Conservation (phyloP, 30 jellyfish, hydroid and myxozoan genomes). For the Turritopsis rubra region DNA sequence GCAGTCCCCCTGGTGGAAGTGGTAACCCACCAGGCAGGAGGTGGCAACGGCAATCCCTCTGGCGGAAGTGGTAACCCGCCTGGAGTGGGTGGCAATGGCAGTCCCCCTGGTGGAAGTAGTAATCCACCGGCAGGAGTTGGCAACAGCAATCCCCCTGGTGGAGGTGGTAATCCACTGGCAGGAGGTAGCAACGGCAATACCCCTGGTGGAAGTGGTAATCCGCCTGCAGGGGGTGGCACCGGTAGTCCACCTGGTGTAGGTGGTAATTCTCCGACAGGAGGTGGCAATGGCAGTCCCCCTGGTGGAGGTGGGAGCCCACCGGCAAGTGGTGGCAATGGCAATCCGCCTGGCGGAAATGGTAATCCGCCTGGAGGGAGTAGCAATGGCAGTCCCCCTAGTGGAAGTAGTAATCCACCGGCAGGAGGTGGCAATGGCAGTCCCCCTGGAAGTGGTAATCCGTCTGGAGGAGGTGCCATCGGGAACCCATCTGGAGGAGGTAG, state of each 20-base stretch:
- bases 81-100: background rate
- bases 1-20: background rate
- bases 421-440: background rate
- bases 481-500: background rate
- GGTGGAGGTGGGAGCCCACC: background rate
- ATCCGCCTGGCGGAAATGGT: background rate
- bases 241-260: background rate
- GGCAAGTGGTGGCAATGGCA: background rate
- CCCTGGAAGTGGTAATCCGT: background rate
- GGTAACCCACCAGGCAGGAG: background rate
- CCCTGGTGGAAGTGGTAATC: background rate
- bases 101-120: constrained; percentile 1
- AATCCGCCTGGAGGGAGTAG: background rate
- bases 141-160: background rate
- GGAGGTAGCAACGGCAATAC: constrained; percentile 6
- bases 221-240: background rate
- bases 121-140: background rate
- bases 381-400: background rate
- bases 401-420: background rate
- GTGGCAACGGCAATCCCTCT: background rate
- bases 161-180: background rate
- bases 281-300: background rate
- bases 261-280: background rate
- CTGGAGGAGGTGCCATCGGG: background rate
- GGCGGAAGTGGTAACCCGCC: background rate